A percentile compares a stretch with the other conserved stretches of the same genome.
Evolutionary conservation across 1,140 invertebrate genomes (phyloP).

Genomic region (Polypedilum vanderplanki): DNA sequence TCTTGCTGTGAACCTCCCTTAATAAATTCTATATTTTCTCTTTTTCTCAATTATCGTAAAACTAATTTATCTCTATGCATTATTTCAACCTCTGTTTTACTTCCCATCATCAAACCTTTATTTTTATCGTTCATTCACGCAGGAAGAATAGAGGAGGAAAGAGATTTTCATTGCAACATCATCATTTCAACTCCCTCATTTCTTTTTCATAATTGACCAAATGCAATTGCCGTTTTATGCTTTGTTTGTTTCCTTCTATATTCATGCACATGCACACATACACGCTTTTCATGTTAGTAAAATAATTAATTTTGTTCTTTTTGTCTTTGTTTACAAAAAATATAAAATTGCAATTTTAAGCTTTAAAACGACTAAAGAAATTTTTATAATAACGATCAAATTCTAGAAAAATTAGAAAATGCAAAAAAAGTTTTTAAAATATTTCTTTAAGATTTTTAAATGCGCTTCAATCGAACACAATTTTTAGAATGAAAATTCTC

Average conservation of each 20-base stretch:
- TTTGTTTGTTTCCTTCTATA: not conserved
- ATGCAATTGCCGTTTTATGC: not conserved
- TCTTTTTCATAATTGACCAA: not conserved
- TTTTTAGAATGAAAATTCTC: not conserved
- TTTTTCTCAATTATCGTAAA: not conserved
- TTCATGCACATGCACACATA: not conserved
- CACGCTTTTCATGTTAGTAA: too few species aligned
- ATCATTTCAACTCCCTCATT: not conserved
- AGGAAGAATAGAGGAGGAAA: too few species aligned
- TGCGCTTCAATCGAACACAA: not conserved
- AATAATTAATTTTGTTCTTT: too few species aligned
- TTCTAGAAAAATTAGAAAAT: too few species aligned
- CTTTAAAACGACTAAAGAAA: too few species aligned
- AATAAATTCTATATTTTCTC: not conserved
- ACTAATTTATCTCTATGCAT: not conserved
- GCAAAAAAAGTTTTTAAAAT: too few species aligned
- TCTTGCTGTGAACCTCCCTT: not conserved
- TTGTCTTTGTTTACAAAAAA: too few species aligned
- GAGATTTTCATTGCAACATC: too few species aligned
- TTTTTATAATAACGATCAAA: too few species aligned
- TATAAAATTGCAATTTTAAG: too few species aligned
- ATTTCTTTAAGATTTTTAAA: too few species aligned
- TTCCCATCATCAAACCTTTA: not conserved
- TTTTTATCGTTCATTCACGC: not conserved
- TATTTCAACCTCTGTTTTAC: not conserved